Base-by-base conservation (phyloP, 1,140 invertebrate genomes). In the Solenopsis invicta region DNA sequence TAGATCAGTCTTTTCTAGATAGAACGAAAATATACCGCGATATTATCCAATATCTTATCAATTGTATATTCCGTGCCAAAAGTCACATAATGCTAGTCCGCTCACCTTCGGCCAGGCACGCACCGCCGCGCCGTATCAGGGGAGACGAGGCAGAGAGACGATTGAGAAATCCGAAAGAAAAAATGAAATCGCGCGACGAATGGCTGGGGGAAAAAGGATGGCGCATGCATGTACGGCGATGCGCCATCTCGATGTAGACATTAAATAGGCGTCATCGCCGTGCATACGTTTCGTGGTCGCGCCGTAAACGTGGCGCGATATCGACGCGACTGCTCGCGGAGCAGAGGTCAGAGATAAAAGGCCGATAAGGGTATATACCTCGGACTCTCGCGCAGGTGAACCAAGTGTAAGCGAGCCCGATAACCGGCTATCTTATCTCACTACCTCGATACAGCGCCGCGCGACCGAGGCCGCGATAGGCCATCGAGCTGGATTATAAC, bases 321-420 rank as follows among this genome's bases (percentile, higher is more conserved):
- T 92, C 92, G 75, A 82, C 69, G 69, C 82, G 85, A 12, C 48
- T 13, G 74, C 88, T 89, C 76, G 69, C 88, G 91, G 92, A 92
- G 89, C 93, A 93, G 93, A 91, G 93, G 93, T 93, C 92, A 93
- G n/a, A 89, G 93, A 93, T 93, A 93, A 93, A 93, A 93, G 82
- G 69, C 88, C 81, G 66, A 93, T 93, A 93, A 93, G 87, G 64
- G 48, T 29, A 29, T 29, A 29, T 86, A 90, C 86, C 88, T 86
- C 75, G 85, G 87, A 88, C 88, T 37, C 29, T 29, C 29, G 29
- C 67, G 89, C 93, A 93, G 93, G 93, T 93, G 93, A 93, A 93
- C 90, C 52, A 71, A 92, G 87, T 87, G 91, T 93, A 91, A 89
- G 85, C 88, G 88, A 89, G 91, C 89, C 66, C 90, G 90, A 91